A percentile compares a stretch with the other conserved stretches of the same genome.
Conservation (phyloP, 1,140 invertebrate genomes). For the Dendroctonus valens region DNA sequence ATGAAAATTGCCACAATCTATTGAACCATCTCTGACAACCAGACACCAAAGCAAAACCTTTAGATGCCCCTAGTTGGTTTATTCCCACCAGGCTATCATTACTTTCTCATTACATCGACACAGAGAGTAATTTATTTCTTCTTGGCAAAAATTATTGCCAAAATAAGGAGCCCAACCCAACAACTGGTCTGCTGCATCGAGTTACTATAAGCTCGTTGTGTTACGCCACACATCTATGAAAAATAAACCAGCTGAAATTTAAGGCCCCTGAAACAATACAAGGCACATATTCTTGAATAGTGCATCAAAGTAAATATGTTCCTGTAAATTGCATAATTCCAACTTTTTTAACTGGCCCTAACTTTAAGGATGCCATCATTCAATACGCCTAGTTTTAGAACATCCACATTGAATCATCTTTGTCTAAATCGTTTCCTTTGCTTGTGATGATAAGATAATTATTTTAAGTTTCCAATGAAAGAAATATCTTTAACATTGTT, state of each 20-base stretch:
- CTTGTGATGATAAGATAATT: too few relatives aligned
- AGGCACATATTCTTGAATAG: constrained; percentile 10
- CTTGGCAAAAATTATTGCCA: constrained; percentile 23
- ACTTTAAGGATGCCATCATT: too few relatives aligned
- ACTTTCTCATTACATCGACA: constrained; percentile 31
- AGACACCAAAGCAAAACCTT: constrained; percentile 9
- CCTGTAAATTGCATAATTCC: too few relatives aligned
- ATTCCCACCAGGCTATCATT: constrained; percentile 23
- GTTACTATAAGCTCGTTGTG: constrained; percentile 21
- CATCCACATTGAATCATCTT: too few relatives aligned
- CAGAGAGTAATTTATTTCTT: constrained; percentile 28
- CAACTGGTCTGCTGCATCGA: constrained; percentile 13
- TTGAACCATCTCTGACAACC: constrained; percentile 8
- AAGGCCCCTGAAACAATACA: neutral
- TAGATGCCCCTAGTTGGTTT: neutral
- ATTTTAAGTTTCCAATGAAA: too few relatives aligned
- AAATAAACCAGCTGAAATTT: constrained; percentile 35
- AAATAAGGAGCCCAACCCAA: constrained; percentile 26
- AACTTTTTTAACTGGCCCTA: too few relatives aligned
- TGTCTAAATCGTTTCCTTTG: too few relatives aligned
- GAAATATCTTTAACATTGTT: too few relatives aligned
- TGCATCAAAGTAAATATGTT: neutral
- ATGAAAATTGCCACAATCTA: too few relatives aligned
- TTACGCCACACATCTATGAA: constrained; percentile 33
- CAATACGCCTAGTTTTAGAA: too few relatives aligned